Evolutionary conservation across 2,888 invertebrate species (phyloP).

Genomic region (Euzetes globulus): DNA sequence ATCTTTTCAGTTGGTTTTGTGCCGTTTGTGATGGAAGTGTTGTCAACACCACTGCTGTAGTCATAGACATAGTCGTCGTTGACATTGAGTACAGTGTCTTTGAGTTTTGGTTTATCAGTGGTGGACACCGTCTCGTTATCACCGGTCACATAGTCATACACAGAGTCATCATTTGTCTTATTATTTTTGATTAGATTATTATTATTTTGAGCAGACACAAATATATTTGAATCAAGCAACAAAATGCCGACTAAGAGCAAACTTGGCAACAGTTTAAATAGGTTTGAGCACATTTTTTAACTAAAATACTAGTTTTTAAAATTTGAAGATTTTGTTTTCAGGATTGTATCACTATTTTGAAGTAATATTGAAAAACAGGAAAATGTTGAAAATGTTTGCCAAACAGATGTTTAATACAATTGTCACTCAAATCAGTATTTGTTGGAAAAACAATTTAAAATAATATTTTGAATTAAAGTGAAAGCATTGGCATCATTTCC

Average conservation of each 20-base stretch:
- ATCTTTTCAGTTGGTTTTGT: not conserved
- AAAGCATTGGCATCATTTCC: too few relatives aligned
- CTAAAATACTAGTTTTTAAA: too few relatives aligned
- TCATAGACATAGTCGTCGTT: conserved; percentile 20
- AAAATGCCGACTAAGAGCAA: not conserved
- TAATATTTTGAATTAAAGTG: too few relatives aligned
- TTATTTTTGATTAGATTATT: not conserved
- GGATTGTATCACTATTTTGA: too few relatives aligned
- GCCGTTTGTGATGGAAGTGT: not conserved
- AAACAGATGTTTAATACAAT: too few relatives aligned
- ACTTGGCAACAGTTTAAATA: too few relatives aligned
- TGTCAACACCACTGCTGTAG: not conserved
- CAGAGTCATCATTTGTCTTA: not conserved
- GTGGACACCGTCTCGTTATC: not conserved
- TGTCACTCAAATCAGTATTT: too few relatives aligned
- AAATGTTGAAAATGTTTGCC: too few relatives aligned
- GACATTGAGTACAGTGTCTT: not conserved
- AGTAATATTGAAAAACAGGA: too few relatives aligned
- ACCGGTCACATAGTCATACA: not conserved
- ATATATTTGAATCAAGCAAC: not conserved
- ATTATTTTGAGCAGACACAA: not conserved
- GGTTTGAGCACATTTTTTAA: too few relatives aligned
- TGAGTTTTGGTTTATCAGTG: not conserved
- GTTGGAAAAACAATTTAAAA: too few relatives aligned
- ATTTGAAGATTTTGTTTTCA: too few relatives aligned